These are phyloP conservation scores for Oreochromis spilurus DNA, from an alignment of 2,113 vertebrate species.

Conservation along the genomic window DNA sequence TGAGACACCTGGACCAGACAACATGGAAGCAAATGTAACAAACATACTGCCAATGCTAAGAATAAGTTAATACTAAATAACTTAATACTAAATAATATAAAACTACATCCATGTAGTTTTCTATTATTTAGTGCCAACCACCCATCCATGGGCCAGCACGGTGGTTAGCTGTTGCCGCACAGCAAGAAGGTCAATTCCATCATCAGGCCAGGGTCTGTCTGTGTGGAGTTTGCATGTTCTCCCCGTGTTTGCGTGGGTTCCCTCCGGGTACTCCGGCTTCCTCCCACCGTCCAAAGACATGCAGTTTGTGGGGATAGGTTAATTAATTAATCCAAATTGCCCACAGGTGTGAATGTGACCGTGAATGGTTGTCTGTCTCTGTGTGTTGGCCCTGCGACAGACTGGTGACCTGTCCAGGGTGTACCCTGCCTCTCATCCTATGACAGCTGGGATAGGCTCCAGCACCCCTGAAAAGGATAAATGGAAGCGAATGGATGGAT, in stretches of 20 bases:
- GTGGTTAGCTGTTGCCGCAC: not conserved
- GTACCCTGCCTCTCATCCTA: no score
- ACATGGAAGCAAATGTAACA: not conserved
- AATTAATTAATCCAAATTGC: not conserved
- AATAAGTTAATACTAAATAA: not conserved
- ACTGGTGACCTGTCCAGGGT: no score
- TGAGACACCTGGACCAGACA: not conserved
- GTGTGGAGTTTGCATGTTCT: not conserved
- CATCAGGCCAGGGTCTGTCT: accelerated
- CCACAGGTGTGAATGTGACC: accelerated
- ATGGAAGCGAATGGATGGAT: no score
- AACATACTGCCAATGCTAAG: not conserved
- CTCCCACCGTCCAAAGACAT: not conserved
- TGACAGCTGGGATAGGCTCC: no score
- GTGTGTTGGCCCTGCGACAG: accelerated
- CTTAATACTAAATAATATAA: not conserved
- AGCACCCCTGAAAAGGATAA: no score
- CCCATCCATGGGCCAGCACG: not conserved
- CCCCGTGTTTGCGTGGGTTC: not conserved
- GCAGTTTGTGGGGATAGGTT: not conserved
- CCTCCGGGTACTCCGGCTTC: not conserved
- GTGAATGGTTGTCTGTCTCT: accelerated
- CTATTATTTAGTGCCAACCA: not conserved
- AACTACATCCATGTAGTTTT: not conserved
- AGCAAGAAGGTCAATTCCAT: not conserved